Evolutionary conservation across 2,113 vertebrate genomes (phyloP), one percentile per base, ranked within the genome.

Genomic region (Phocoena sinus): DNA sequence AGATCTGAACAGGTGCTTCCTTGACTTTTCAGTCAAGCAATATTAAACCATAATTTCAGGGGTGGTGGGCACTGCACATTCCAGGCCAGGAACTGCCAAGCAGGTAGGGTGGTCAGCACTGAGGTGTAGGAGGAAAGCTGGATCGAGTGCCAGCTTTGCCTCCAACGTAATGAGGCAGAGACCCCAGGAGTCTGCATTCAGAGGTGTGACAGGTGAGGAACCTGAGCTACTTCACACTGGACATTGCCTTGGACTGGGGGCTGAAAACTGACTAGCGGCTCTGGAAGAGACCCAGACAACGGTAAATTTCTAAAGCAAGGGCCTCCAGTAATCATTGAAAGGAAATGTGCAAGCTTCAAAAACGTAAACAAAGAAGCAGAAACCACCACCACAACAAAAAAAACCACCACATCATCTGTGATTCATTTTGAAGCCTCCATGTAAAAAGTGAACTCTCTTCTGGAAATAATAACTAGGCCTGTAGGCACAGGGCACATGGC

Each of bases 391-490:
- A 6, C 71, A 1, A 56, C 2, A 28, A 79, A 62, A 62, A 38
- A n/a, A 65, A 68, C 6, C 1, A n/a, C n/a, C n/a, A n/a, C n/a
- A 2, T 85, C 1, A 14, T 33, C 47, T 96, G 88, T 88, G 23
- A 86, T n/a, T 15, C 36, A 36, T 83, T 87, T 81, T 33, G 21
- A 90, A 96, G n/a, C 7, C 4, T n/a, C n/a, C 0, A 2, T 15
- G 1, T 84, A 73, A 96, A 96, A 84, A 18, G 5, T 28, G 38
- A 17, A 36, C 10, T 97, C 96, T 98, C 47, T 95, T 95, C 58
- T 76, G 8, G 18, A 96, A 97, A 92, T 25, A 36, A 80, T 25
- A 93, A 92, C 15, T 92, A 93, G 63, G 73, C 95, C 97, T 97
- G 82, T 41, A 89, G 65, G 90, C 44, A 68, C 0, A 11, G n/a